A percentile compares a stretch with the other conserved stretches of the same genome.
These are phyloP conservation scores for Nomada hirtipes DNA, from an alignment of 2,888 invertebrate species.

Conservation along the genomic window DNA sequence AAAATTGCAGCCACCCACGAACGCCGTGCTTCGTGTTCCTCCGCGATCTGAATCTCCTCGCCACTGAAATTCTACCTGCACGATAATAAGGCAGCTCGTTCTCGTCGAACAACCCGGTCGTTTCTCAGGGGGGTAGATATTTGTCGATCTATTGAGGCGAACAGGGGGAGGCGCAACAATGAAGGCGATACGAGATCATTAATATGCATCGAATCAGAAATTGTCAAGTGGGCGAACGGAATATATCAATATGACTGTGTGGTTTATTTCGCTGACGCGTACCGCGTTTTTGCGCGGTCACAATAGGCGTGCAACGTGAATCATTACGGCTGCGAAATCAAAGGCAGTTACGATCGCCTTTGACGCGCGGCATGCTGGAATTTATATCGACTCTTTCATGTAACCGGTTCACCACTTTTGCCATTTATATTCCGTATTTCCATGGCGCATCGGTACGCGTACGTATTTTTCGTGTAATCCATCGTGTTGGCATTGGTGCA, in stretches of 20 bases:
- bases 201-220: no score
- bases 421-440: constrained; percentile 34
- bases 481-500: not conserved
- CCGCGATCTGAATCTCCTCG: constrained; percentile 12
- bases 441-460: not conserved
- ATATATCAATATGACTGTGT: no score
- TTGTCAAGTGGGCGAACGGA: no score
- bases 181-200: no score
- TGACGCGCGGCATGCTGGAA: constrained; percentile 22
- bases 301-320: not conserved
- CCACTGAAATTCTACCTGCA: constrained; percentile 13
- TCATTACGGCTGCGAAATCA: constrained; percentile 38
- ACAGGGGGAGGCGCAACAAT: not conserved
- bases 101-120: not conserved
- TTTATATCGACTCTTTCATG: constrained; percentile 22
- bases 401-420: constrained; percentile 29
- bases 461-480: not conserved
- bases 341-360: constrained; percentile 39
- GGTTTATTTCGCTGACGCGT: no score
- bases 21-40: not conserved
- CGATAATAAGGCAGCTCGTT: constrained; percentile 5
- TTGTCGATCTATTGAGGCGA: not conserved
- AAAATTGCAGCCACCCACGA: constrained; percentile 36
- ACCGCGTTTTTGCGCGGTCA: not conserved
- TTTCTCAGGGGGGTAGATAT: not conserved